phyloP scores from a whole-genome alignment of 2,888 invertebrate genomes.

The Psylliodes chrysocephalus region DNA sequence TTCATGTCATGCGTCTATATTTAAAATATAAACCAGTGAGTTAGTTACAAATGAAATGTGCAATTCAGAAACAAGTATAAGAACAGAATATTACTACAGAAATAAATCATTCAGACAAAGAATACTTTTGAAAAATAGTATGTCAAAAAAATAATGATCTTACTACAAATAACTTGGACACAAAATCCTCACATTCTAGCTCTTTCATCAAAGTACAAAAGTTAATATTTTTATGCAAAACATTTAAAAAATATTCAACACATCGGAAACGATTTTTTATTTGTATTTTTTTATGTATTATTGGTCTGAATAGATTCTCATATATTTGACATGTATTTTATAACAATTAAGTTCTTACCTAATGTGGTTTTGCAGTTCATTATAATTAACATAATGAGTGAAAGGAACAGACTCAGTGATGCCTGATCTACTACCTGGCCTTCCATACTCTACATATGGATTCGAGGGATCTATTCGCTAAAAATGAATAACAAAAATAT shows the following conservation, averaged over 20 bases:
- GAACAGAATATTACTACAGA: slow-evolving; percentile 1
- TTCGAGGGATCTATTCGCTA: slow-evolving; percentile 42
- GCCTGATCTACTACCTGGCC: slow-evolving; percentile 69
- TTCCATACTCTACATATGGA: slow-evolving; percentile 62
- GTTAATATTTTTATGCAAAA: too few relatives aligned
- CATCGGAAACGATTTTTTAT: too few relatives aligned
- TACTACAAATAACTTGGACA: too few relatives aligned
- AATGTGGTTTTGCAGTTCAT: slow-evolving; percentile 85
- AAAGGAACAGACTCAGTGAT: slow-evolving; percentile 68
- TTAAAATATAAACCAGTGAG: slow-evolving; percentile 56
- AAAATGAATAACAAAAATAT: slow-evolving; percentile 22
- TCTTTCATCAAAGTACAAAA: too few relatives aligned
- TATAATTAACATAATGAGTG: slow-evolving; percentile 85
- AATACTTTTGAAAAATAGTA: not conserved
- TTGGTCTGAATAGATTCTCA: not conserved
- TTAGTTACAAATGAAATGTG: slow-evolving; percentile 59
- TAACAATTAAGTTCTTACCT: slow-evolving; percentile 69
- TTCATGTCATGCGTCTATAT: slow-evolving; percentile 40
- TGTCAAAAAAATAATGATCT: not conserved
- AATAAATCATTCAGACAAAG: slow-evolving; percentile 34
- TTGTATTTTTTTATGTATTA: too few relatives aligned
- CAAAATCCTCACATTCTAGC: too few relatives aligned
- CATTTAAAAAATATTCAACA: too few relatives aligned
- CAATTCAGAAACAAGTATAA: slow-evolving; percentile 45
- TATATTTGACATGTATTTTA: not conserved